Conservation (phyloP, 1,140 invertebrate species). For the Drosophila athabasca region DNA sequence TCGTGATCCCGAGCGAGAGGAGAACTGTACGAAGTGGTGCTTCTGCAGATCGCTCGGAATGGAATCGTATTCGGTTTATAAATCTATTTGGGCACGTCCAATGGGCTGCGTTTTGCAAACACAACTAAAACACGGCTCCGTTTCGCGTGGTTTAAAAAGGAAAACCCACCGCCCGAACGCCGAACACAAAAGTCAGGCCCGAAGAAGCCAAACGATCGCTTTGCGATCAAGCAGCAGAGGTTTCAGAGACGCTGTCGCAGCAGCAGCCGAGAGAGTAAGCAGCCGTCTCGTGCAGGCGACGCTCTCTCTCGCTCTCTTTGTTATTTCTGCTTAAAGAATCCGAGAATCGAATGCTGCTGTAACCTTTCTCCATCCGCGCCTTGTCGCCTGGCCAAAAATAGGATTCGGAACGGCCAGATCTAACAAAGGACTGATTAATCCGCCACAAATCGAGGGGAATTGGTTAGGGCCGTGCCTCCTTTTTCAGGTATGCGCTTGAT, state of each 20-base stretch:
- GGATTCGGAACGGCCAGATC: constrained; percentile 3
- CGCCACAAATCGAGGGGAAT: not conserved
- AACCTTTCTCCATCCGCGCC: constrained; percentile 1
- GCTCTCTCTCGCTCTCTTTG: constrained; percentile 18
- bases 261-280: not conserved
- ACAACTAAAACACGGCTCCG: constrained; percentile 69
- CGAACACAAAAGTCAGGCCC: constrained; percentile 57
- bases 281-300: constrained; percentile 10
- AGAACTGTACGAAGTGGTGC: not conserved
- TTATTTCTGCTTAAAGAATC: constrained; percentile 8
- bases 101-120: constrained; percentile 65
- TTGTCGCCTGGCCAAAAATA: constrained; percentile 30
- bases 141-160: constrained; percentile 64
- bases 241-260: not conserved
- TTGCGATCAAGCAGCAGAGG: constrained; percentile 4
- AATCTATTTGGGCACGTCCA: constrained; percentile 52
- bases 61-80: not conserved
- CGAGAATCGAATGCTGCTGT: not conserved
- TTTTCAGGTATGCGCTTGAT: constrained; percentile 2
- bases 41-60: not conserved
- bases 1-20: constrained; percentile 7
- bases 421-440: constrained; percentile 46
- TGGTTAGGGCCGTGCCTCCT: constrained; percentile 31
- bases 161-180: constrained; percentile 61
- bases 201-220: constrained; percentile 16